Conservation (phyloP, 2,113 vertebrate genomes). For the Pogonocichla stellata region DNA sequence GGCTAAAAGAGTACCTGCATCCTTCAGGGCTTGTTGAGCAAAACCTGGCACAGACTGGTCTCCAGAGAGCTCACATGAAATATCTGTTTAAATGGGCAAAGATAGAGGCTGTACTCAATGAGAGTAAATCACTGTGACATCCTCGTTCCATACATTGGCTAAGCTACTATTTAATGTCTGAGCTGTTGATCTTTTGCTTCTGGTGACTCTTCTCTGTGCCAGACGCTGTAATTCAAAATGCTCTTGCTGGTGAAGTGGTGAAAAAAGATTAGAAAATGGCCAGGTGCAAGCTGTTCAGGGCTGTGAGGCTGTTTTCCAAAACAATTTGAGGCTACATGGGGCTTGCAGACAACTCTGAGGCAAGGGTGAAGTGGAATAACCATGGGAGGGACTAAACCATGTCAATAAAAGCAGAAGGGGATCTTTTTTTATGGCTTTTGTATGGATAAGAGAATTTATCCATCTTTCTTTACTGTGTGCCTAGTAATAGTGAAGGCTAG, state of each 20-base stretch:
- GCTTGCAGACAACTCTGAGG: not conserved
- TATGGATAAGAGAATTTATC: not conserved
- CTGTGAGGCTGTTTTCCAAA: not conserved
- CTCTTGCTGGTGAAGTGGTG: not conserved
- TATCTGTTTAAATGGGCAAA: not conserved
- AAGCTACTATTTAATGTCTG: not conserved
- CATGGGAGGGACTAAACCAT: not conserved
- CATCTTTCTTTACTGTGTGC: not conserved
- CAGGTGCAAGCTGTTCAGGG: not conserved
- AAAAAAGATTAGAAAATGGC: not conserved
- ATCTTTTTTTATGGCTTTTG: not conserved
- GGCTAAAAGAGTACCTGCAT: not conserved
- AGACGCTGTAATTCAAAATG: not conserved
- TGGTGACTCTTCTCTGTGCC: not conserved
- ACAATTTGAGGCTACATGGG: not conserved
- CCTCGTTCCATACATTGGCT: accelerated
- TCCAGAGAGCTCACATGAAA: not conserved
- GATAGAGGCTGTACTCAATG: accelerated
- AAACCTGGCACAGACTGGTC: not conserved
- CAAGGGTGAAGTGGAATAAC: not conserved
- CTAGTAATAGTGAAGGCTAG: not conserved
- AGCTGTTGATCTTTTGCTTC: not conserved
- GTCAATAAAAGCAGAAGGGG: not conserved
- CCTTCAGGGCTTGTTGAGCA: not conserved
- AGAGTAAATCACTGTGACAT: not conserved